These are phyloP conservation scores for Berghia stephanieae DNA, from an alignment of 1,140 invertebrate species.

Conservation along the genomic window DNA sequence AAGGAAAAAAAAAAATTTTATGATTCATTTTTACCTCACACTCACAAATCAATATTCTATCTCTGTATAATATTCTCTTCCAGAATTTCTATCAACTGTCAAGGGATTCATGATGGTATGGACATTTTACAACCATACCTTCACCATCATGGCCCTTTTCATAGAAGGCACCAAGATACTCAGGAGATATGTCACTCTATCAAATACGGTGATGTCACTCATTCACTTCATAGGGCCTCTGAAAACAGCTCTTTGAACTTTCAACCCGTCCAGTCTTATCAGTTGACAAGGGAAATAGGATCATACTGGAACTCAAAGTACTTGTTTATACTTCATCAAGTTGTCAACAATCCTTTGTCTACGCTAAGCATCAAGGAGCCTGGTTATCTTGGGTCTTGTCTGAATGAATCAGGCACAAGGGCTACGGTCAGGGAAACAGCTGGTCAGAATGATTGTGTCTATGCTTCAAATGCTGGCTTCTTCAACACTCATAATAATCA, in stretches of 20 bases:
- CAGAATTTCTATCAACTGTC: too few relatives aligned
- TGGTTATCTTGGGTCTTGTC: slow-evolving; percentile 46
- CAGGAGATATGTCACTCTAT: slow-evolving; percentile 54
- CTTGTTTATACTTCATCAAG: slow-evolving; percentile 44
- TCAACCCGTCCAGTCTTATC: slow-evolving; percentile 43
- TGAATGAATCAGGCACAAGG: slow-evolving; percentile 34
- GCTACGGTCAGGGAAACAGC: slow-evolving; percentile 54
- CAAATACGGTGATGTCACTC: slow-evolving; percentile 52
- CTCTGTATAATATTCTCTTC: too few relatives aligned
- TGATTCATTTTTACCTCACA: too few relatives aligned
- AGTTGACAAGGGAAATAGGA: slow-evolving; percentile 41
- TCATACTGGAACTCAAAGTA: slow-evolving; percentile 27
- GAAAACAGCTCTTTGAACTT: slow-evolving; percentile 21
- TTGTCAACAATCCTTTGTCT: slow-evolving; percentile 51
- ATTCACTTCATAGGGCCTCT: slow-evolving; percentile 43
- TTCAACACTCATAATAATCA: slow-evolving; percentile 61
- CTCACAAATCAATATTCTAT: too few relatives aligned
- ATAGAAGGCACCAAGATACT: slow-evolving; percentile 49
- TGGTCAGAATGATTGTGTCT: slow-evolving; percentile 51
- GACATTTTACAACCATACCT: slow-evolving; percentile 38
- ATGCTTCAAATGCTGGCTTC: slow-evolving; percentile 66
- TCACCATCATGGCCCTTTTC: slow-evolving; percentile 37
- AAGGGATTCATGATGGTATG: slow-evolving; percentile 27
- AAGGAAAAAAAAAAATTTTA: too few relatives aligned
- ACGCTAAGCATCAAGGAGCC: slow-evolving; percentile 63